Base-by-base conservation (phyloP, 2,113 vertebrate genomes). In the Trachemys scripta region DNA sequence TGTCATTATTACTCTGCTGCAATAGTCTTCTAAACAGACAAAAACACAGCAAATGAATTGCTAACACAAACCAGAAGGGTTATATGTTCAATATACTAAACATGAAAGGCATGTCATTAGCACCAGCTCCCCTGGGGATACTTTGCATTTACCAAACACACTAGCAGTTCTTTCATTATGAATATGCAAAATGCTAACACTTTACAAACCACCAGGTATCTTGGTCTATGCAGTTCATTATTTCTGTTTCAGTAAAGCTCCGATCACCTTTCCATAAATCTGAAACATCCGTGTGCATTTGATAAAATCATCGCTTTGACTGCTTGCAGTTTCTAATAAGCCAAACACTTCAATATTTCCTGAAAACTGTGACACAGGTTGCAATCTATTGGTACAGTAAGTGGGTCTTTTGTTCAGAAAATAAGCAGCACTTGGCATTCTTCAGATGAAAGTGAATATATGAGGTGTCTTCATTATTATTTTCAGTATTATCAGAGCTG, bases 1-100 rank as follows among this genome's bases (percentile, higher is more conserved):
- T 96, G 88, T 95, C 96, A 96, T 88, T 92, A 92, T 92, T 85
- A 90, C 57, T 90, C 85, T 90, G 57, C 89, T 90, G 51, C 80
- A 96, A 85, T 3, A 94, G 81, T 35, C 81, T 89, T 76, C 92
- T 90, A 75, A 83, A 51, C 11, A 92, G 54, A 47, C 53, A 87
- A 90, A 85, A 87, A 8, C 16, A 79, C 14, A 94, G 85, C 90
- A 89, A 69, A 31, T 35, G 29, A 93, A 87, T 51, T 81, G 76
- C 76, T 96, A 94, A 84, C 2, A 3, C 42, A 95, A 95, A 96
- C 83, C 59, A 87, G 82, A 96, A 89, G 9, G 92, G 93, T 90
- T 76, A 20, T 82, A 84, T 80, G 59, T 69, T 89, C 87, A 94
- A 95, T 31, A 54, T 2, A 79, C 62, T n/a, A 65, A 84, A 94